Evolutionary conservation across 2,113 vertebrate species (phyloP).

Genomic region (Chiloscyllium plagiosum): DNA sequence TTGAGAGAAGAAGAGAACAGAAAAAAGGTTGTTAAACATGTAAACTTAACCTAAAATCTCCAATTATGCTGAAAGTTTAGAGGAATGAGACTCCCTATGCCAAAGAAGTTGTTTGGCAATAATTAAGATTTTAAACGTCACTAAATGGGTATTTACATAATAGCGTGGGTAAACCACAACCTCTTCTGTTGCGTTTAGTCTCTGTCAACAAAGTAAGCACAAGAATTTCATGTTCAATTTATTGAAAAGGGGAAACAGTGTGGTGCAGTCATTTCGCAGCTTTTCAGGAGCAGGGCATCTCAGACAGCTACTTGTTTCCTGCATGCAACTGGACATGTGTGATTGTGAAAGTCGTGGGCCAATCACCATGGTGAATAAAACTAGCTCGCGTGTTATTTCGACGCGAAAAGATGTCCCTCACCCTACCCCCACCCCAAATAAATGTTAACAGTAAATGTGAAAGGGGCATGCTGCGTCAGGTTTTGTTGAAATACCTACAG

Average conservation of each 20-base stretch:
- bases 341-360: too few species aligned
- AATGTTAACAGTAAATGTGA: not conserved
- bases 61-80: not conserved
- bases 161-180: not conserved
- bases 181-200: not conserved
- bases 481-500: not conserved
- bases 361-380: too few species aligned
- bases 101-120: not conserved
- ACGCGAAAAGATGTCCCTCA: too few species aligned
- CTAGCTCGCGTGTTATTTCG: too few species aligned
- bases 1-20: not conserved
- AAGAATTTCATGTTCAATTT: not conserved
- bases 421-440: too few species aligned
- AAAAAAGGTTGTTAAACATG: not conserved
- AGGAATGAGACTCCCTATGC: not conserved
- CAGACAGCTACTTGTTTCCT: not conserved
- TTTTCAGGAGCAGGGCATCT: not conserved
- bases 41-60: not conserved
- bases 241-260: not conserved
- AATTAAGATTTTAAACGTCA: not conserved
- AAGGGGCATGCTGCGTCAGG: not conserved
- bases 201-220: not conserved
- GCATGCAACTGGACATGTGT: too few species aligned
- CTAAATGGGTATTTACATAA: not conserved
- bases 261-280: too few species aligned